These are phyloP conservation scores for rabbit (Oryctolagus cuniculus) DNA, from an alignment of 2,113 vertebrate genomes.

Conservation along the genomic window mOryCun1.1 NC_091441.1:49605501-49606000, in stretches of 20 bases:
- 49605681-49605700: not conserved
- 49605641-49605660: not conserved
- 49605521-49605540: not conserved
- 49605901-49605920: conserved; percentile 69
- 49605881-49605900: conserved; percentile 76
- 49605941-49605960: conserved; percentile 58
- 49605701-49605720: conserved; percentile 23
- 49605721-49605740: not conserved
- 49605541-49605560: conserved; percentile 27
- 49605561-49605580: conserved; percentile 1
- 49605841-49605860: conserved; percentile 68
- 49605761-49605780: conserved; percentile 68
- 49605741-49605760: not conserved
- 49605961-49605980: conserved; percentile 74
- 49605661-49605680: not conserved
- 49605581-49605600: conserved; percentile 31
- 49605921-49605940: conserved; percentile 55
- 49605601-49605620: not conserved
- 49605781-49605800: conserved; percentile 77
- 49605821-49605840: conserved; percentile 73
- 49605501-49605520: not conserved
- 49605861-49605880: conserved; percentile 65
- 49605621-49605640: not conserved
- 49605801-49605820: conserved; percentile 71
- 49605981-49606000: conserved; percentile 70